These are phyloP conservation scores for Athene cunicularia DNA, from an alignment of 2,113 vertebrate genomes.

Conservation along the genomic window DNA sequence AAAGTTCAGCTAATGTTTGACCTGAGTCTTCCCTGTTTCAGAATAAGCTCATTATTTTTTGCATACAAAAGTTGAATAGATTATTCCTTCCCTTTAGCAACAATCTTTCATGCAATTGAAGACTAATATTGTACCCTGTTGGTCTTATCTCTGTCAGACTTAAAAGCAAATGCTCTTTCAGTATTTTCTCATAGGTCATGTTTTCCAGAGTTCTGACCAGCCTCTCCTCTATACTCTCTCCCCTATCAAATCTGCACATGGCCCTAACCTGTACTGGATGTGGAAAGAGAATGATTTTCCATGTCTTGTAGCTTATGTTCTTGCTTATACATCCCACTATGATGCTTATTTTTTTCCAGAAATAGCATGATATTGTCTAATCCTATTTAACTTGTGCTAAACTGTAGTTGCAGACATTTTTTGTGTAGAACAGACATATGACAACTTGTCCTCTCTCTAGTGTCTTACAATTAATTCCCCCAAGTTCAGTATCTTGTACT, in stretches of 20 bases:
- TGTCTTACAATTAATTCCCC: not conserved
- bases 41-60: not conserved
- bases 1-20: slow-evolving; percentile 2
- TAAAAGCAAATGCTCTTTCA: not conserved
- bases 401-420: not conserved
- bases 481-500: not conserved
- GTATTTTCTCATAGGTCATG: not conserved
- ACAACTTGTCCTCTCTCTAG: not conserved
- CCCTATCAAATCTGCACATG: not conserved
- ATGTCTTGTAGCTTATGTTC: not conserved
- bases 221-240: not conserved
- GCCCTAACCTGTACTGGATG: not conserved
- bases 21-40: not conserved
- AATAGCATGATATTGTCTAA: not conserved
- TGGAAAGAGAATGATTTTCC: not conserved
- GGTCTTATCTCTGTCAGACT: not conserved
- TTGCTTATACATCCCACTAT: not conserved
- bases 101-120: not conserved
- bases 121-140: not conserved
- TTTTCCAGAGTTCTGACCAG: not conserved
- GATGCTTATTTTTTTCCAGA: not conserved
- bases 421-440: not conserved
- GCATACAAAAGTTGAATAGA: not conserved
- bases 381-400: not conserved
- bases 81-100: not conserved